Conservation (phyloP, 2,888 invertebrate genomes). For the Zhengitettix transpicula region DNA sequence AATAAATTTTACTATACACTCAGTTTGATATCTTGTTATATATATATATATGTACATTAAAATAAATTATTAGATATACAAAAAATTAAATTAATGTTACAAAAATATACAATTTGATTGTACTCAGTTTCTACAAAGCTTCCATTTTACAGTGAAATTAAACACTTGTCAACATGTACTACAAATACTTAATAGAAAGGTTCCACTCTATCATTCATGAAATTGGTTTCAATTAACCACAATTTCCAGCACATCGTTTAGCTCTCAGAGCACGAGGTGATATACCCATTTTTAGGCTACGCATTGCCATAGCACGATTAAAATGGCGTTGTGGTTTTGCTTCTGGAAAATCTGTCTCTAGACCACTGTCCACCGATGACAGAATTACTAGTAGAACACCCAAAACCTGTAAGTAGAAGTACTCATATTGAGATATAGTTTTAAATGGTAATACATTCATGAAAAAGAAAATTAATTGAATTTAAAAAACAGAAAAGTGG, state of each 20-base stretch:
- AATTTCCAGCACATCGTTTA: slow-evolving; percentile 22
- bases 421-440: too few species aligned
- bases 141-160: neutral
- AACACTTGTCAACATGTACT: neutral
- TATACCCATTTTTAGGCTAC: slow-evolving; percentile 42
- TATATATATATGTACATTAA: too few species aligned
- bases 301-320: slow-evolving; percentile 79
- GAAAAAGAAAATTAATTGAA: too few species aligned
- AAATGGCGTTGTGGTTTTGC: slow-evolving; percentile 64
- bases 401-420: slow-evolving; percentile 39
- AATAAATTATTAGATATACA: too few species aligned
- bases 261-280: slow-evolving; percentile 22
- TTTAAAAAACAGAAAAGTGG: too few species aligned
- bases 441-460: too few species aligned
- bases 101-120: neutral
- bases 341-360: slow-evolving; percentile 23
- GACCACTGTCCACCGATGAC: slow-evolving; percentile 45
- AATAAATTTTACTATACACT: too few species aligned
- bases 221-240: slow-evolving; percentile 37
- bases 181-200: neutral
- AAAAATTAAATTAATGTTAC: neutral
- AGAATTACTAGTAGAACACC: slow-evolving; percentile 70
- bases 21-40: too few species aligned
- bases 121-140: neutral
- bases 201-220: neutral